phyloP scores from a whole-genome alignment of 2,797 vertebrate genomes.

The Propithecus deckenii region DNA sequence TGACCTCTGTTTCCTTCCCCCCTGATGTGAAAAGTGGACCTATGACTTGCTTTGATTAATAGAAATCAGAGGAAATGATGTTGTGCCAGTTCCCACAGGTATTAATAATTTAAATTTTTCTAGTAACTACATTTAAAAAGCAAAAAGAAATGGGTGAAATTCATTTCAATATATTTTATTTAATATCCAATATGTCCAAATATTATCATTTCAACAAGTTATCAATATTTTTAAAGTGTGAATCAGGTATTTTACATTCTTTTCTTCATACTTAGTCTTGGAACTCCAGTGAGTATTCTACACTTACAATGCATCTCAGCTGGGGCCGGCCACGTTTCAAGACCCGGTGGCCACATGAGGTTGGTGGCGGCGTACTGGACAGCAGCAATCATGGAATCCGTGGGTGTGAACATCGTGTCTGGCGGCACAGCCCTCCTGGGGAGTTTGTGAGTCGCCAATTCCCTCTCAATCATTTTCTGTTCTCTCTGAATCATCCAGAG shows the following conservation, averaged over 20 bases:
- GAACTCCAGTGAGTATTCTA: background rate
- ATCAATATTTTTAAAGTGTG: background rate
- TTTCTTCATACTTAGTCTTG: background rate
- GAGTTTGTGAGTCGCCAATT: background rate
- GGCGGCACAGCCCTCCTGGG: background rate
- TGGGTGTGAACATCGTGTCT: background rate
- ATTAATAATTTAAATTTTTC: background rate
- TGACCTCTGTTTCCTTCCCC: background rate
- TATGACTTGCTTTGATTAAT: background rate
- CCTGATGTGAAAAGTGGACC: background rate
- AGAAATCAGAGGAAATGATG: background rate
- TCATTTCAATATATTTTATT: background rate
- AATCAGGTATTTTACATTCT: background rate
- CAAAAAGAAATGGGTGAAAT: background rate
- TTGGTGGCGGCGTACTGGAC: background rate
- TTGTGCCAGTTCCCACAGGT: background rate
- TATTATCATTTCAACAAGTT: background rate
- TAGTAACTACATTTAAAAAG: background rate
- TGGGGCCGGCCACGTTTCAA: too few relatives aligned
- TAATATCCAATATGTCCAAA: background rate
- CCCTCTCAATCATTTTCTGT: background rate
- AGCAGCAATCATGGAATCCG: background rate
- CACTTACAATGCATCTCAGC: too few relatives aligned
- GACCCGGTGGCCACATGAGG: too few relatives aligned
- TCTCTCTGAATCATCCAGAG: background rate